Evolutionary conservation across 2,113 vertebrate species (phyloP).

Genomic region (Meleagris gallopavo): DNA sequence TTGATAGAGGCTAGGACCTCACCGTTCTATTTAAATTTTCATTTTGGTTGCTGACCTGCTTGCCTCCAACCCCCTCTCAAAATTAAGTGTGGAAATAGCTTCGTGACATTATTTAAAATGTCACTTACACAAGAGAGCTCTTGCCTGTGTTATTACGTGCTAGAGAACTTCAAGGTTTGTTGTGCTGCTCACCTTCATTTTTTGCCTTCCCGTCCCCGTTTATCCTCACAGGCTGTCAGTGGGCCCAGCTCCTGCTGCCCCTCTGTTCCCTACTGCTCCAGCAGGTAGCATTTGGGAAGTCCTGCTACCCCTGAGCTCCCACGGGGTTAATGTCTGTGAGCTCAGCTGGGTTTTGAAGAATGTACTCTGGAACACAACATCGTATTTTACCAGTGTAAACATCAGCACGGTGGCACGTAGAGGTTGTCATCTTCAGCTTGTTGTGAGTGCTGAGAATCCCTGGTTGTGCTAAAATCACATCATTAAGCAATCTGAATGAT

Average conservation of each 20-base stretch:
- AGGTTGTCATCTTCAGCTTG: conserved; percentile 34
- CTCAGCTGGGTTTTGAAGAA: not conserved
- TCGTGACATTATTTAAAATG: not conserved
- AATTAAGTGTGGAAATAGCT: not conserved
- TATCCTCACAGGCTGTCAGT: conserved; percentile 17
- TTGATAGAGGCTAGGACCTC: not conserved
- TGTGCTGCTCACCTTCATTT: not conserved
- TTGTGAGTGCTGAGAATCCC: not conserved
- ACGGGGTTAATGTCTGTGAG: not conserved
- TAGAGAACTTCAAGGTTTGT: not conserved
- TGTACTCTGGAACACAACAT: not conserved
- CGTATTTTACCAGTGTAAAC: not conserved
- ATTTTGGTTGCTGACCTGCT: not conserved
- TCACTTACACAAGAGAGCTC: not conserved
- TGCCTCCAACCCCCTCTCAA: not conserved
- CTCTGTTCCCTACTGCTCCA: not conserved
- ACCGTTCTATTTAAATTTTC: not conserved
- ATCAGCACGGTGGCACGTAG: not conserved
- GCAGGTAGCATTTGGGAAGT: not conserved
- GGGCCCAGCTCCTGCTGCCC: not conserved
- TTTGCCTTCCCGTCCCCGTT: not conserved
- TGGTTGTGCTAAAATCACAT: conserved; percentile 31
- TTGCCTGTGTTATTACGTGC: not conserved
- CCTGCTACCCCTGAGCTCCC: not conserved
- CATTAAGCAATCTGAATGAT: conserved; percentile 37